Evolutionary conservation across 2,888 invertebrate genomes (phyloP).

Genomic region (Athalia cordata): DNA sequence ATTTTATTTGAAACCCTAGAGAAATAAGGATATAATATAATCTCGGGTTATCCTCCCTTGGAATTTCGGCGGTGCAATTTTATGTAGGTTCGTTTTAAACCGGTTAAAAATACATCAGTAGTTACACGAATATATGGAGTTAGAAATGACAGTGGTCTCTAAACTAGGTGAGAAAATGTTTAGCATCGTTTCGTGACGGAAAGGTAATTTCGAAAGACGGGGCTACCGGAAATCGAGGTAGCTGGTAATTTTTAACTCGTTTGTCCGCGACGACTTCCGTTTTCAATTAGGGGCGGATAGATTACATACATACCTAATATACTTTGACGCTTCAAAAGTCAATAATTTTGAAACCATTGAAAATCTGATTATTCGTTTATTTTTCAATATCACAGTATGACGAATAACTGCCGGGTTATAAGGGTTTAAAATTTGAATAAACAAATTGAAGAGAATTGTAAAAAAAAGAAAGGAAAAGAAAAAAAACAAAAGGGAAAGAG

Average conservation of each 20-base stretch:
- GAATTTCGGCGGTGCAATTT: conserved; percentile 17
- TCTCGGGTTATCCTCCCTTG: conserved; percentile 57
- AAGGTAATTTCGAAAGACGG: conserved; percentile 39
- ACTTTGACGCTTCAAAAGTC: conserved; percentile 24
- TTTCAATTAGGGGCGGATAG: conserved; percentile 34
- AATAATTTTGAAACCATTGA: not conserved
- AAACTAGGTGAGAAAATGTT: conserved; percentile 46
- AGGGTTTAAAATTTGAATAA: too few species aligned
- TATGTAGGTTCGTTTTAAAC: not conserved
- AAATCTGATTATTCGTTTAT: too few species aligned
- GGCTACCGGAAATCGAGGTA: conserved; percentile 37
- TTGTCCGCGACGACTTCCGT: conserved; percentile 46
- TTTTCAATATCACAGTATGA: too few species aligned
- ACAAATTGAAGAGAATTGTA: too few species aligned
- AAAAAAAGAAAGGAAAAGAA: too few species aligned
- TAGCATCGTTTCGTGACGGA: conserved; percentile 39
- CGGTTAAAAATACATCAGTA: conserved; percentile 43
- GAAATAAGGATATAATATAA: not conserved
- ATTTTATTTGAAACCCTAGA: conserved; percentile 25
- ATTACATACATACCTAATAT: not conserved
- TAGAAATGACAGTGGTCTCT: conserved; percentile 20
- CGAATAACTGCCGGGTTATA: too few species aligned
- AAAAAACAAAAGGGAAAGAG: too few species aligned
- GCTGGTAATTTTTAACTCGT: conserved; percentile 46
- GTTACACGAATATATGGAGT: not conserved